Conservation (phyloP, 2,113 vertebrate genomes). For the Chinchilla lanigera region DNA sequence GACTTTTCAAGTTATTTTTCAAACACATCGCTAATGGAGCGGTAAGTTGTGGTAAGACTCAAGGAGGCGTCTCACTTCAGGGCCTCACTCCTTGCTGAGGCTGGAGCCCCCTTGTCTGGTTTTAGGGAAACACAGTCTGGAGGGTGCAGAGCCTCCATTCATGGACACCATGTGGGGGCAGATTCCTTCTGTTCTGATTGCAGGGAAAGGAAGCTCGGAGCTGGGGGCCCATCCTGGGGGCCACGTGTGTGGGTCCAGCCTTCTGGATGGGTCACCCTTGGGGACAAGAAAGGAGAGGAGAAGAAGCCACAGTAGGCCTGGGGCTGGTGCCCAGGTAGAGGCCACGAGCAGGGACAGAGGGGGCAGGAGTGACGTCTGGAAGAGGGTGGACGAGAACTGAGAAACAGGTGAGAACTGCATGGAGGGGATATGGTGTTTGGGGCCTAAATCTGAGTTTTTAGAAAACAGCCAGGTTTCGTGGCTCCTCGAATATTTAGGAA, state of each 20-base stretch:
- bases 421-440: not conserved
- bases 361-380: not conserved
- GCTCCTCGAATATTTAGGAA: not conserved
- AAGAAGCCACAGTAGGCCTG: not conserved
- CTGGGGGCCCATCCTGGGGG: not conserved
- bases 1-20: not conserved
- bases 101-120: not conserved
- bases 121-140: not conserved
- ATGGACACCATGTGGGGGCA: not conserved
- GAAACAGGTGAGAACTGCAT: not conserved
- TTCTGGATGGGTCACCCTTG: not conserved
- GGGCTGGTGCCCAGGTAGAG: not conserved
- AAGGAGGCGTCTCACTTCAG: not conserved
- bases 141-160: not conserved
- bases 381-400: not conserved
- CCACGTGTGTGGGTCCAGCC: not conserved
- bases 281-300: not conserved
- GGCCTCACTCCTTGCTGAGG: not conserved
- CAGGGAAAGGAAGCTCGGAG: not conserved
- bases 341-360: not conserved
- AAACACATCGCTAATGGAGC: not conserved
- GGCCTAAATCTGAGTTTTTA: not conserved
- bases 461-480: not conserved
- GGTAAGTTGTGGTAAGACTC: not conserved
- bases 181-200: not conserved